Evolutionary conservation across 2,113 vertebrate genomes (phyloP).

Genomic region (Passer domesticus): DNA sequence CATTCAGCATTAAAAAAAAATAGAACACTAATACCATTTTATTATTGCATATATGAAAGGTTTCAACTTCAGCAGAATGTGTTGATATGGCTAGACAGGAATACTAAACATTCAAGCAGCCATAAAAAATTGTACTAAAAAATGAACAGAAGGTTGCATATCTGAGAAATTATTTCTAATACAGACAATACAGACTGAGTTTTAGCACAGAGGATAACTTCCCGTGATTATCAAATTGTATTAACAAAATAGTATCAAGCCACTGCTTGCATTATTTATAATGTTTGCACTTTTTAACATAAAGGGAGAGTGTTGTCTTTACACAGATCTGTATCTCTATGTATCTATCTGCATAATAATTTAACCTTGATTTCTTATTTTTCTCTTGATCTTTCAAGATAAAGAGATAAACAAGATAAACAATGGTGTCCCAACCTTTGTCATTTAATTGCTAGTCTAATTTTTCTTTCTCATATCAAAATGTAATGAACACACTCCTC

Average conservation of each 20-base stretch:
- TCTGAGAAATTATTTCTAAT: conserved; percentile 53
- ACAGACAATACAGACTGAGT: not conserved
- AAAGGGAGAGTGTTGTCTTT: not conserved
- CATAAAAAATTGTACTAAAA: conserved; percentile 40
- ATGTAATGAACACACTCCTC: not conserved
- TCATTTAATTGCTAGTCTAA: not conserved
- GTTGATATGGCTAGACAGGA: conserved; percentile 17
- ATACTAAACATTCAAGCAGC: conserved; percentile 36
- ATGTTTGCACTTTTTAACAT: not conserved
- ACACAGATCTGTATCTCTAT: not conserved
- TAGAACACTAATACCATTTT: not conserved
- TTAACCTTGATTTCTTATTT: not conserved
- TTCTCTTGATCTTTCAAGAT: not conserved
- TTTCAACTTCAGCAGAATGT: conserved; percentile 17
- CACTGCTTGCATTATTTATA: not conserved
- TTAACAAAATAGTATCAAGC: not conserved
- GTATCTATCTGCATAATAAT: not conserved
- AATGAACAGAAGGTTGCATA: conserved; percentile 50
- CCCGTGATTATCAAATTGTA: not conserved
- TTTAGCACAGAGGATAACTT: conserved; percentile 25
- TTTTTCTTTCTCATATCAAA: not conserved
- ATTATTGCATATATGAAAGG: not conserved
- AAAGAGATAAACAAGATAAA: not conserved
- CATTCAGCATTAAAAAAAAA: not conserved
- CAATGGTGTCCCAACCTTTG: not conserved